Percentiles rank a stretch among this genome's conserved stretches.
phyloP scores from a whole-genome alignment of 2,113 vertebrate genomes.

The Trinectes maculatus region DNA sequence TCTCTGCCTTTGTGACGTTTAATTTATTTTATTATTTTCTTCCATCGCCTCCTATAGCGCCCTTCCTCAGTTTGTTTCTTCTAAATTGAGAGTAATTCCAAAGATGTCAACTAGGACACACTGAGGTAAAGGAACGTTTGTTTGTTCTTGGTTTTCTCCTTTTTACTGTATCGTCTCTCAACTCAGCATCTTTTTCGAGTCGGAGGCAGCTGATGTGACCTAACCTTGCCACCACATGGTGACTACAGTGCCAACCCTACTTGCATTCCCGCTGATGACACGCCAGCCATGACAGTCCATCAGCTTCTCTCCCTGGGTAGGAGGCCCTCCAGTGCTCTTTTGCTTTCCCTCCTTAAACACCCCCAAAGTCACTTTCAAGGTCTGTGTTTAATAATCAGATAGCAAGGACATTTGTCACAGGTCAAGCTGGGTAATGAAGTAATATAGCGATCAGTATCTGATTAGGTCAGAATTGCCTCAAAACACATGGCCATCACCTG shows the following conservation, averaged over 20 bases:
- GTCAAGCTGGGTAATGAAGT: constrained; percentile 61
- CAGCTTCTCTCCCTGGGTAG: constrained; percentile 55
- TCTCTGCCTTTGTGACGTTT: constrained; percentile 21
- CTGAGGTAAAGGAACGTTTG: constrained; percentile 10
- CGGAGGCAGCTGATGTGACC: constrained; percentile 65
- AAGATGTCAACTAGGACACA: constrained; percentile 44
- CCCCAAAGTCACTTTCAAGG: constrained; percentile 73
- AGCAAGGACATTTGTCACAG: constrained; percentile 57
- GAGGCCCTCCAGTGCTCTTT: constrained; percentile 55
- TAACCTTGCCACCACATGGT: constrained; percentile 74
- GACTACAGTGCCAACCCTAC: constrained; percentile 63
- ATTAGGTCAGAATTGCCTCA: constrained; percentile 41
- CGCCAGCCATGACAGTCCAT: constrained; percentile 66
- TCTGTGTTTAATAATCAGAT: constrained; percentile 62
- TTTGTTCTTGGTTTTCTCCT: background rate
- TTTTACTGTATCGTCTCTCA: constrained; percentile 35
- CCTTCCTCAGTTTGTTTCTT: constrained; percentile 29
- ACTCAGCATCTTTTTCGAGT: constrained; percentile 51
- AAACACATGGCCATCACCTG: background rate
- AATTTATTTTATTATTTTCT: constrained; percentile 28
- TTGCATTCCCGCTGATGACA: constrained; percentile 69
- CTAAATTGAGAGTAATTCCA: constrained; percentile 48
- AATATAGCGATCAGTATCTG: constrained; percentile 52
- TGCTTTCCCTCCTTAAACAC: constrained; percentile 56
- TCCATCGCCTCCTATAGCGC: constrained; percentile 26